Evolutionary conservation across 35 echinoderm and acorn worm species (phyloP).

Genomic region (Heliocidaris tuberculata): DNA sequence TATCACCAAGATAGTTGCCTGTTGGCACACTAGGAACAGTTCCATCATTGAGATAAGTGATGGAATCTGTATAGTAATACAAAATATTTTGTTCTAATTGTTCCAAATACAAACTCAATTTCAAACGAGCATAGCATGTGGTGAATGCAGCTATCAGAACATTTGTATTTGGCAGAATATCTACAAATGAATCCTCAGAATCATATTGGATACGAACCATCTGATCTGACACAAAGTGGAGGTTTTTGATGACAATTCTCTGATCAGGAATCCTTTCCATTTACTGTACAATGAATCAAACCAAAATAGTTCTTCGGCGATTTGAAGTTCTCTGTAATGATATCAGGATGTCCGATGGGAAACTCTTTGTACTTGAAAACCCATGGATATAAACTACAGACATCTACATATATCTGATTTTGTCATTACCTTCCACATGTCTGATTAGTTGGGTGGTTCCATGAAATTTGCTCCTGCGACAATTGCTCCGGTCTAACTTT

Average conservation of each 20-base stretch:
- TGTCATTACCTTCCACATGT: neutral
- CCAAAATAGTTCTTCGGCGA: constrained; percentile 59
- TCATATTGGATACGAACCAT: constrained; percentile 60
- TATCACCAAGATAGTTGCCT: constrained; percentile 53
- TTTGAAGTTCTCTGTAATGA: constrained; percentile 57
- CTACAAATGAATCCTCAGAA: too few relatives aligned
- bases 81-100: neutral
- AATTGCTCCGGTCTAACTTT: too few relatives aligned
- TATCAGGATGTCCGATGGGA: constrained; percentile 27
- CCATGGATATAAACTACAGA: constrained; percentile 46
- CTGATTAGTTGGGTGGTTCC: constrained; percentile 53
- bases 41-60: constrained; percentile 29
- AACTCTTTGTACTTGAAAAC: neutral
- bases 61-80: constrained; percentile 57
- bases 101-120: too few relatives aligned
- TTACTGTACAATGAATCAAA: constrained; percentile 53
- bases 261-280: neutral
- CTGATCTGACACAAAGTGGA: too few relatives aligned
- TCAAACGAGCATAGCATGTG: constrained; percentile 65
- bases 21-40: neutral
- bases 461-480: too few relatives aligned
- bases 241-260: constrained; percentile 31
- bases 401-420: constrained; percentile 61
- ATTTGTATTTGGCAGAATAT: too few relatives aligned
- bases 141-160: constrained; percentile 71